Conservation (phyloP, 2,797 vertebrate genomes). For the Dermochelys coriacea region DNA sequence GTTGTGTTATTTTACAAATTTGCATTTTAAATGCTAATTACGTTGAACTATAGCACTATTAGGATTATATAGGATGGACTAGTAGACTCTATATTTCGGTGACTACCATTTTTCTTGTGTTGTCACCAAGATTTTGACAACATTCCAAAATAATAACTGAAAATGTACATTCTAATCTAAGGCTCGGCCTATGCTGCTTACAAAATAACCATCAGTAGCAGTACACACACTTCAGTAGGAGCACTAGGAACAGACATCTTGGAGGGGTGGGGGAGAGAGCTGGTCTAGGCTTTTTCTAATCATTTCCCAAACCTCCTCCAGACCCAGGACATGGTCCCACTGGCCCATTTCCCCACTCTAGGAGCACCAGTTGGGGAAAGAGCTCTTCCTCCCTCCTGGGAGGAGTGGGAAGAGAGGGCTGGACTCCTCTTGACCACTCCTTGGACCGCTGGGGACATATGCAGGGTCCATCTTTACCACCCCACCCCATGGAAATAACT, state of each 20-base stretch:
- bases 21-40: not conserved
- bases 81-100: not conserved
- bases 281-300: not conserved
- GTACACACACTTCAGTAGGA: not conserved
- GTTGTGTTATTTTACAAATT: not conserved
- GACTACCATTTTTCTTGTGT: not conserved
- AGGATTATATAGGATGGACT: not conserved
- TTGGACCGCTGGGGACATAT: not conserved
- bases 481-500: not conserved
- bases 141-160: not conserved
- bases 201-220: not conserved
- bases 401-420: not conserved
- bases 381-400: not conserved
- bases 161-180: not conserved
- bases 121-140: not conserved
- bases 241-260: not conserved
- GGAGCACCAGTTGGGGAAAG: not conserved
- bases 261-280: not conserved
- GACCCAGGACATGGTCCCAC: not conserved
- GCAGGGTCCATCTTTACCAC: not conserved
- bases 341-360: not conserved
- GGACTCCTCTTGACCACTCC: not conserved
- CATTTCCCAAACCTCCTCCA: rapidly evolving
- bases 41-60: not conserved
- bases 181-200: not conserved